Base-by-base conservation (phyloP, 1,140 invertebrate species). In the Protaetia brevitarsis region DNA sequence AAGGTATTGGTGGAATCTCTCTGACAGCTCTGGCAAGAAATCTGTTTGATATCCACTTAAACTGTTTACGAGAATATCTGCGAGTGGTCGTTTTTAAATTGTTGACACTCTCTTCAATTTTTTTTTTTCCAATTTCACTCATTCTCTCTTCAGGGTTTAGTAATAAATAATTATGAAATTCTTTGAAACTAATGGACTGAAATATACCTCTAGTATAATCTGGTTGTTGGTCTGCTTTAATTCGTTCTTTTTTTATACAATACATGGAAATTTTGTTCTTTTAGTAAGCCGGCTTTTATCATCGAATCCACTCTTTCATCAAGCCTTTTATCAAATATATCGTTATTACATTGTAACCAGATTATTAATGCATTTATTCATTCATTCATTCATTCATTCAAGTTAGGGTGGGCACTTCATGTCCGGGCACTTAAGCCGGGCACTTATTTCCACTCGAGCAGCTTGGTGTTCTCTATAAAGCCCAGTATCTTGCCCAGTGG, bases 121-220 rank as follows among this genome's bases (percentile, higher is more conserved):
- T 72, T 69, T 86, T 79, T 87, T 92, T 72, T 85, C 80, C 72
- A 21, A 72, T 66, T 62, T 83, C 75, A 8, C 79, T 68, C 23
- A 87, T n/a, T 37, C 84, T 73, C 72, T 91, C 83, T 11, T 87
- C 83, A 65, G 86, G 81, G 1, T 83, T 68, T 64, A 95, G 72
- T 71, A 89, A 83, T 19, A 95, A 80, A 79, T 96, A 99, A 4
- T 89, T 81, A 74, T 97, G 89, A 79, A 99, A 99, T 81, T 99
- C 96, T 81, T 99, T 99, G 76, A 98, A 95, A 5, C 97, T 97
- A 73, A 99, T 97, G 16, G 89, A 94, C 81, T 99, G 97, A 78
- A 97, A 95, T 61, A 98, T 90, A 11, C 97, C 97, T 80, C 88
- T 88, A 3, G 90, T 91, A 76, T 95, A 95, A 81, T 94, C 89